Conservation (phyloP, 2,888 invertebrate species). For the Eustalomyia histrio region DNA sequence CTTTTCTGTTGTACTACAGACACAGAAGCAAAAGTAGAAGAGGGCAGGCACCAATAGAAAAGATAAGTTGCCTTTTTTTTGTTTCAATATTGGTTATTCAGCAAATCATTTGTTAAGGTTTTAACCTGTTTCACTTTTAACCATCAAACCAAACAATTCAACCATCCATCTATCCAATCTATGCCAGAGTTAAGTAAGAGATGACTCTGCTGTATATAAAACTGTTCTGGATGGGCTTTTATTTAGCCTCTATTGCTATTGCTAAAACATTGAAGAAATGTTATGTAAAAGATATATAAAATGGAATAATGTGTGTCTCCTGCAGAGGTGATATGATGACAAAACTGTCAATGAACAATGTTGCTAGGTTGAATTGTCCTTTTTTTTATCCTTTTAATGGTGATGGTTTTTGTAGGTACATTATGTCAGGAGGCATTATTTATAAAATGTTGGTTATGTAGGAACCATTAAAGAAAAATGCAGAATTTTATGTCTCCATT, state of each 20-base stretch:
- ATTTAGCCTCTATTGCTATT: constrained; percentile 47
- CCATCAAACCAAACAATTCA: constrained; percentile 5
- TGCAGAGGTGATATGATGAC: constrained; percentile 42
- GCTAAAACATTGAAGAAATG: constrained; percentile 46
- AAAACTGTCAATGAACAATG: constrained; percentile 37
- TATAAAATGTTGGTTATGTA: too few species aligned
- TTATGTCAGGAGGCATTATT: background rate
- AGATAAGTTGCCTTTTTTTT: constrained; percentile 62
- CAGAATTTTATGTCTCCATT: too few species aligned
- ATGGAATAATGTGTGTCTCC: constrained; percentile 30
- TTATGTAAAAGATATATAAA: background rate
- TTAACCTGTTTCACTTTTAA: constrained; percentile 46
- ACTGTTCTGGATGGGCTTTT: constrained; percentile 27
- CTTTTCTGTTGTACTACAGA: background rate
- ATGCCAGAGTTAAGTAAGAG: background rate
- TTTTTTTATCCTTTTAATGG: constrained; percentile 18
- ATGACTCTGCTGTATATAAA: constrained; percentile 1
- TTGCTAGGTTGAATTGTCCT: constrained; percentile 23
- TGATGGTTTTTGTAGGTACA: background rate
- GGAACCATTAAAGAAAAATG: too few species aligned
- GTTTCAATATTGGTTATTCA: constrained; percentile 75
- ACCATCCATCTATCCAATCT: background rate
- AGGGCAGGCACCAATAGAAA: constrained; percentile 13
- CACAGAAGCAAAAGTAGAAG: background rate
- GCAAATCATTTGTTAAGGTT: constrained; percentile 74